Conservation (phyloP, 2,797 vertebrate genomes). For the Pelodytes ibericus region DNA sequence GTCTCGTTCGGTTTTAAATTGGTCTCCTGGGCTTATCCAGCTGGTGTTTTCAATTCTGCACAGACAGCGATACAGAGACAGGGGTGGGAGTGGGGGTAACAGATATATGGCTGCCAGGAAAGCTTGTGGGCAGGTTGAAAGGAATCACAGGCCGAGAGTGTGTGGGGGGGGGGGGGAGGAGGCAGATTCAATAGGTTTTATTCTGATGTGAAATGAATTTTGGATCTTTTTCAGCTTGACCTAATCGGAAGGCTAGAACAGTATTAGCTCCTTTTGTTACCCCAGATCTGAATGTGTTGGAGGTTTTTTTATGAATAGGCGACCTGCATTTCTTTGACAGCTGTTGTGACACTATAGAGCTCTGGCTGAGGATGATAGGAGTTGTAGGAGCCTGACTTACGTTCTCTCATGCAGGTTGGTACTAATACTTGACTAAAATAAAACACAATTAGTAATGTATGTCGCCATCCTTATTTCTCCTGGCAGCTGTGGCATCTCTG, state of each 20-base stretch:
- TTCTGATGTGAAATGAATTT: not conserved
- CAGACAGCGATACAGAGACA: conserved; percentile 36
- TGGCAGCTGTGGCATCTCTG: no score
- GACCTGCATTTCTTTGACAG: no score
- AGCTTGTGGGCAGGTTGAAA: conserved; percentile 13
- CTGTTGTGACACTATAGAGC: no score
- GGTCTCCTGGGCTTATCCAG: conserved; percentile 46
- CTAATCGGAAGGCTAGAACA: not conserved
- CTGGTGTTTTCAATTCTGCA: conserved; percentile 48
- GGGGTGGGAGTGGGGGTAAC: conserved; percentile 35
- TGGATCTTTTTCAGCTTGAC: not conserved
- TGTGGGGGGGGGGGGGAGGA: conserved; percentile 1
- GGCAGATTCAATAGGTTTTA: not conserved
- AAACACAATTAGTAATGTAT: no score
- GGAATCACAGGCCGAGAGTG: not conserved
- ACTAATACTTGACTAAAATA: no score
- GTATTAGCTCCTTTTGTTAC: not conserved
- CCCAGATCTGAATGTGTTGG: not conserved
- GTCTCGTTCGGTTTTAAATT: conserved; percentile 48
- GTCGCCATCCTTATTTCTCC: no score
- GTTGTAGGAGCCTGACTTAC: not conserved
- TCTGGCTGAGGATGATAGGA: not conserved
- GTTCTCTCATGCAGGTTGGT: no score
- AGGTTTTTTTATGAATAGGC: not conserved
- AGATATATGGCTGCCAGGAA: conserved; percentile 17